These are phyloP conservation scores for Stegana nigrithorax DNA, from an alignment of 2,888 invertebrate genomes.

Conservation along the genomic window DNA sequence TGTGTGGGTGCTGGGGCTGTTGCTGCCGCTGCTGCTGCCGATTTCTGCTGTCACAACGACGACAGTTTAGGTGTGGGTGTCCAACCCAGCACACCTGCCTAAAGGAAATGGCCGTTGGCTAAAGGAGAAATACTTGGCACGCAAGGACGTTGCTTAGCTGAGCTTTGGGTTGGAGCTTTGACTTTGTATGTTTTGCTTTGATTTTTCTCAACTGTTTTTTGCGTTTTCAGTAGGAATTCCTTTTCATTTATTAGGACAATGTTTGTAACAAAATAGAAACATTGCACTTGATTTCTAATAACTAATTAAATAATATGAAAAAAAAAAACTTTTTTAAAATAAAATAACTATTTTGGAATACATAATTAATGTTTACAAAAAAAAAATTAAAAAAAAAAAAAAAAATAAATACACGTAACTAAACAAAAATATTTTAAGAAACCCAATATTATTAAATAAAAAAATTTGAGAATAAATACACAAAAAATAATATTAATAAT, in stretches of 20 bases:
- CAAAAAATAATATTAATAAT: constrained; percentile 32
- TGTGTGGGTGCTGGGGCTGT: background rate
- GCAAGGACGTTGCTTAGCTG: background rate
- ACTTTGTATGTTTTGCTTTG: background rate
- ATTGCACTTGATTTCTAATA: background rate
- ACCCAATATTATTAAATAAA: too few species aligned
- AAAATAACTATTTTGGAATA: too few species aligned
- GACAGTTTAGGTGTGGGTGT: too few species aligned
- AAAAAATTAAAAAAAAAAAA: too few species aligned
- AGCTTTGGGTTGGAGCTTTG: background rate
- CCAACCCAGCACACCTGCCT: background rate
- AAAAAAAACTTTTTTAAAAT: background rate
- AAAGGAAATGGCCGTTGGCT: background rate
- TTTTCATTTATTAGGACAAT: background rate
- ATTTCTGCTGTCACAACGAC: too few species aligned
- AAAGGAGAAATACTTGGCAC: constrained; percentile 1
- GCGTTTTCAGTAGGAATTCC: background rate
- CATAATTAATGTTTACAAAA: too few species aligned
- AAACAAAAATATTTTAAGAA: too few species aligned
- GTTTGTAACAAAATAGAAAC: background rate
- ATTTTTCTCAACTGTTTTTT: background rate
- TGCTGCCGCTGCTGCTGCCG: background rate
- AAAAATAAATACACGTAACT: too few species aligned
- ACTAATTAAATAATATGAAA: constrained; percentile 3
- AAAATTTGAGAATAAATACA: constrained; percentile 22